Percentiles rank a stretch among this genome's conserved stretches.
phyloP scores from a whole-genome alignment of 2,113 vertebrate species.

The Typhlomys cinereus region DNA sequence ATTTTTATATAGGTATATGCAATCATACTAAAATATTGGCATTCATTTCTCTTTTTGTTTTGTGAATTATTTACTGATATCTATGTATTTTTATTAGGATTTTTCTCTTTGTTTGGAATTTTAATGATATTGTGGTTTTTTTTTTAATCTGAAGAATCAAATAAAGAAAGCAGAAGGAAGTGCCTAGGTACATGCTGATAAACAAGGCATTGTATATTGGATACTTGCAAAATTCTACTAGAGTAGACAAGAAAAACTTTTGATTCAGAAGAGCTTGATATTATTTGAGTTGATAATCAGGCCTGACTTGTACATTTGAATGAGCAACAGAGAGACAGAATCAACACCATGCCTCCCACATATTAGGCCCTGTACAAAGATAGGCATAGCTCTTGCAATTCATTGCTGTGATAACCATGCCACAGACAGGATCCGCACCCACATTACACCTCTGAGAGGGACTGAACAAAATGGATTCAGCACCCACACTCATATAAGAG shows the following conservation, averaged over 20 bases:
- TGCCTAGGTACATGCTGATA: too few relatives aligned
- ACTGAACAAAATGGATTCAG: too few relatives aligned
- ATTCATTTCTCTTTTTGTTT: neutral
- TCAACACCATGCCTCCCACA: too few relatives aligned
- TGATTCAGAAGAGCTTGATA: too few relatives aligned
- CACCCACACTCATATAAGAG: too few relatives aligned
- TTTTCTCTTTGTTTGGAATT: neutral
- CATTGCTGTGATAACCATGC: neutral
- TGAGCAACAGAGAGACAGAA: too few relatives aligned
- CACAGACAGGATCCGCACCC: too few relatives aligned
- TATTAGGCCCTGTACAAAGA: neutral
- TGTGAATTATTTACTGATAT: neutral
- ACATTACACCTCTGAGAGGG: too few relatives aligned
- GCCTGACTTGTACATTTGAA: too few relatives aligned
- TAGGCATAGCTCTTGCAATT: neutral
- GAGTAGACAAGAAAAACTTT: neutral
- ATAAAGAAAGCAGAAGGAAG: too few relatives aligned
- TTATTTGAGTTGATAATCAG: too few relatives aligned
- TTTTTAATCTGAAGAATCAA: neutral
- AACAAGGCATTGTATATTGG: neutral
- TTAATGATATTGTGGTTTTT: neutral
- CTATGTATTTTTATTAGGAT: neutral
- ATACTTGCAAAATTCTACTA: neutral
- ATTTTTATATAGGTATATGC: neutral
- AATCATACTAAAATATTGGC: neutral